A percentile compares a stretch with the other conserved stretches of the same genome.
Conservation (phyloP, 1,140 invertebrate genomes). For the Thaumatotibia leucotreta region DNA sequence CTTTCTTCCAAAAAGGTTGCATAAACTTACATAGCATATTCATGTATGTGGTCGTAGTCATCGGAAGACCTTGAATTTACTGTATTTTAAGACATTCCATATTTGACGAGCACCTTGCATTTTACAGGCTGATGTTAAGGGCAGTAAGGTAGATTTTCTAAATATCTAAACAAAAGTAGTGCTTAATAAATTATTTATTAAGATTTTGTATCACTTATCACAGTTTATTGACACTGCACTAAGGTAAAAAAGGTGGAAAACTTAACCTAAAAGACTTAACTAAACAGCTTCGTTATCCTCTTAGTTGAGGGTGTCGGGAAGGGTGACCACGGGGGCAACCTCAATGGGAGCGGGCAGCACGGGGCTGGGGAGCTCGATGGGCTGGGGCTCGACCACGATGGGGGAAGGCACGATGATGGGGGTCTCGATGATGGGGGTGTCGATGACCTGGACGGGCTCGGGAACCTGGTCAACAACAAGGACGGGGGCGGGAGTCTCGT, state of each 20-base stretch:
- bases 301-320: slow-evolving; percentile 9
- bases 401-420: background rate
- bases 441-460: background rate
- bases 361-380: slow-evolving; percentile 1
- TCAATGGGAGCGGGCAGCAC: slow-evolving; percentile 12
- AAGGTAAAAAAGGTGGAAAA: background rate
- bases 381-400: background rate
- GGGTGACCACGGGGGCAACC: background rate
- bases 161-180: background rate
- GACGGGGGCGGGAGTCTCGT: background rate
- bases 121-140: no score
- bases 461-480: background rate
- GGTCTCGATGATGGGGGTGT: background rate
- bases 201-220: background rate
- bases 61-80: no score
- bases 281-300: background rate
- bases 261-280: background rate
- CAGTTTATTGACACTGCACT: background rate
- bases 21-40: no score
- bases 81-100: no score
- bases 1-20: no score
- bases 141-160: no score
- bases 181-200: background rate
- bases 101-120: no score
- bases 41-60: no score